Base-by-base conservation (phyloP, 2,113 vertebrate species). In the Seriola quinqueradiata region DNA sequence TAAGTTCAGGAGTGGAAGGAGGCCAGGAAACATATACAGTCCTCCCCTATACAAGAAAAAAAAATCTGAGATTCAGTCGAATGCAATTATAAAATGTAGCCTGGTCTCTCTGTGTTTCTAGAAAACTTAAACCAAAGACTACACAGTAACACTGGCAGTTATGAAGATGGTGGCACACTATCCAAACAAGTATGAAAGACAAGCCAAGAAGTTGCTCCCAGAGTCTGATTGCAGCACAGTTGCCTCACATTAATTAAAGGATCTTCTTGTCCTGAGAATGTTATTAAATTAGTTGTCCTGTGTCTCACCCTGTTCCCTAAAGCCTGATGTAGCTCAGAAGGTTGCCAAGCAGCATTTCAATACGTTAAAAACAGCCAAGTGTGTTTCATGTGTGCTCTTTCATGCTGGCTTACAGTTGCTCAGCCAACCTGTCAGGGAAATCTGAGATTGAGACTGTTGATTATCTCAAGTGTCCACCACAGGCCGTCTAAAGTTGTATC, bases 271-370 rank as follows among this genome's bases (percentile, higher is more conserved):
- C 76, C 78, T 79, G 70, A 86, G 74, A 89, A 87, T 78, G 16
- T 90, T 83, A 93, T 90, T 93, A 83, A 90, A 93, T 92, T 92
- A 90, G 87, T 65, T 84, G 83, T 73, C 81, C 83, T 90, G 91
- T 12, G 83, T 87, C 85, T 90, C 89, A 87, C 90, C 86, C 86
- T 50, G 82, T 65, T 91, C 90, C 90, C 90, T 77, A 2, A 74
- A 90, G 90, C 77, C 60, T 34, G 50, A 5, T 21, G 78, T 12
- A 65, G 66, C 84, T 55, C 60, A 54, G 9, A 70, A 65, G 75
- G 85, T 79, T 88, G 78, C 75, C 82, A 83, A 83, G 81, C 54
- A 81, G 66, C 50, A 76, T 80, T 68, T 85, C 44, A 79, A 42
- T 17, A 70, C 1, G n/a, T 68, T 79, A 16, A 76, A 73, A 91